Percentiles rank a stretch among this genome's conserved stretches.
Evolutionary conservation across 2,113 vertebrate genomes (phyloP).

Genomic region (Eidolon helvum): DNA sequence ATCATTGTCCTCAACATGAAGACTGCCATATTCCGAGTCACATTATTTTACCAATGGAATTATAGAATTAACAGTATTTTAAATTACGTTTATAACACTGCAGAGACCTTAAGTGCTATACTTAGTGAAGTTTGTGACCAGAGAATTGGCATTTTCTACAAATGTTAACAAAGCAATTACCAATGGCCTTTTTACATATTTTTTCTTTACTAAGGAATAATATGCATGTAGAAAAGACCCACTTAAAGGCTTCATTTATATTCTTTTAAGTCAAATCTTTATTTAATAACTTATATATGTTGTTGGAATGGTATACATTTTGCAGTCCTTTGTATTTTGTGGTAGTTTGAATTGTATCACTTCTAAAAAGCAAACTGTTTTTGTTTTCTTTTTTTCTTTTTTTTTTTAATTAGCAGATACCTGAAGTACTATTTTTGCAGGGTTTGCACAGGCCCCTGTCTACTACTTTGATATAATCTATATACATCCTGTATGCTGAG

Average conservation of each 20-base stretch:
- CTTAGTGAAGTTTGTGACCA: conserved; percentile 88
- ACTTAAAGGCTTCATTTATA: conserved; percentile 91
- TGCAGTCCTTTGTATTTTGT: conserved; percentile 89
- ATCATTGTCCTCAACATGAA: conserved; percentile 84
- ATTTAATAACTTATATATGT: conserved; percentile 95
- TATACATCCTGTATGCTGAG: conserved; percentile 86
- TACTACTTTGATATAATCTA: conserved; percentile 88
- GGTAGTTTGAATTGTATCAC: conserved; percentile 86
- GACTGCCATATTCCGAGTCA: conserved; percentile 90
- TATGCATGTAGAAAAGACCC: conserved; percentile 93
- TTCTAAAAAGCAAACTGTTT: conserved; percentile 83
- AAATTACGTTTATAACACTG: conserved; percentile 87
- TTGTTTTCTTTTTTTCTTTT: conserved; percentile 62
- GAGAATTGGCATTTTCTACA: conserved; percentile 91
- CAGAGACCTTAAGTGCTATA: conserved; percentile 90
- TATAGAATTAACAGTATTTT: conserved; percentile 90
- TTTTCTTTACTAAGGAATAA: conserved; percentile 87
- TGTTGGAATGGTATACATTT: conserved; percentile 88
- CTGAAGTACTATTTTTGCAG: conserved; percentile 88
- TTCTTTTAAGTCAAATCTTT: conserved; percentile 91
- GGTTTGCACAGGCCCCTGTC: conserved; percentile 86
- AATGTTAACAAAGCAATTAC: conserved; percentile 90
- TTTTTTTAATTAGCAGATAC: conserved; percentile 85
- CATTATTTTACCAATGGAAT: conserved; percentile 87
- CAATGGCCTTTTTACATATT: conserved; percentile 90